Conservation (phyloP, 2,888 invertebrate species). For the Cantharis lateralis region DNA sequence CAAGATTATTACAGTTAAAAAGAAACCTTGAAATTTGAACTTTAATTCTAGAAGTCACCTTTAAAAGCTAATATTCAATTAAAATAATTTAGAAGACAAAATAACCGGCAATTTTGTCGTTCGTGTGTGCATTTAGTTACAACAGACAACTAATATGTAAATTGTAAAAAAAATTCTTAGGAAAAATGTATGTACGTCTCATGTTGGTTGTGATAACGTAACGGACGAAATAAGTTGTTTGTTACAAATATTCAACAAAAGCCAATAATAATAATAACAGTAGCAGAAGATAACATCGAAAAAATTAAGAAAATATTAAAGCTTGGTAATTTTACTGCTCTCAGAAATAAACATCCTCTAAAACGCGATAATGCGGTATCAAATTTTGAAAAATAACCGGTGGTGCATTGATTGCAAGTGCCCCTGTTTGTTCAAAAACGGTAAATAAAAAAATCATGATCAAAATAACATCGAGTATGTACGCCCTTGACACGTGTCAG, state of each 20-base stretch:
- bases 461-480: not conserved
- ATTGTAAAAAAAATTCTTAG: not conserved
- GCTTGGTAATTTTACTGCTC: not conserved
- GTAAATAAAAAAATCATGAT: not conserved
- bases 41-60: conserved; percentile 1
- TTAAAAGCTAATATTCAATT: not conserved
- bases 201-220: not conserved
- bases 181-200: not conserved
- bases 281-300: not conserved
- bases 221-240: not conserved
- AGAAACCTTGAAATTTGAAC: conserved; percentile 3
- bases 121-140: not conserved
- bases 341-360: not conserved
- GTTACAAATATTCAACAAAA: not conserved
- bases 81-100: not conserved
- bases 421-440: not conserved
- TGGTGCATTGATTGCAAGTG: not conserved
- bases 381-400: not conserved
- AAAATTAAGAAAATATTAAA: not conserved
- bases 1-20: not conserved
- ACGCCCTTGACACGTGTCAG: not conserved
- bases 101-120: not conserved
- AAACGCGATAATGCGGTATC: not conserved
- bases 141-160: not conserved
- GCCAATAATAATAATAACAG: not conserved